These are phyloP conservation scores for Pogona vitticeps DNA, from an alignment of 2,113 vertebrate genomes.

Conservation along the genomic window DNA sequence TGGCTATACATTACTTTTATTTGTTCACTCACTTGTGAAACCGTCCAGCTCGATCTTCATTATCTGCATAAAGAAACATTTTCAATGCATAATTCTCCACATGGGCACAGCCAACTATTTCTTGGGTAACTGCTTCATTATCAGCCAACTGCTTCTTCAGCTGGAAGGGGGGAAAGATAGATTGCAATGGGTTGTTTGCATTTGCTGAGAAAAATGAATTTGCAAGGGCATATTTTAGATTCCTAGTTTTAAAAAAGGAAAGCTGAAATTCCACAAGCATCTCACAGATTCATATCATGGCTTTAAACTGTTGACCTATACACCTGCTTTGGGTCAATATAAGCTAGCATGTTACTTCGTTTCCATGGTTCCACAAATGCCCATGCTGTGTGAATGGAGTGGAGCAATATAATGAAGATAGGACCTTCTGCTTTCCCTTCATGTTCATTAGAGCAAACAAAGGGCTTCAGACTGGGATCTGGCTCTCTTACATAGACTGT, in stretches of 20 bases:
- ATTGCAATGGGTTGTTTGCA: constrained; percentile 22
- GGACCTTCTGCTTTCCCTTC: background rate
- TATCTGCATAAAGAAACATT: constrained; percentile 98
- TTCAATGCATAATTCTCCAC: constrained; percentile 98
- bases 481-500: background rate
- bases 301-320: background rate
- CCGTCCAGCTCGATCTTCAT: constrained; percentile 89
- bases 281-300: background rate
- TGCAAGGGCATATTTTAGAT: background rate
- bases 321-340: background rate
- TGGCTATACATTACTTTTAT: background rate
- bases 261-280: background rate
- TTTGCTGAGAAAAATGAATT: constrained; percentile 23
- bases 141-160: constrained; percentile 94
- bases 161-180: constrained; percentile 73
- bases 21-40: constrained; percentile 93
- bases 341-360: background rate
- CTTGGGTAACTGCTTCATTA: constrained; percentile 93
- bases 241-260: background rate
- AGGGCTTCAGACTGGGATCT: background rate
- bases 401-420: background rate
- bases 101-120: constrained; percentile 95
- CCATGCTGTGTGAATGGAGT: background rate
- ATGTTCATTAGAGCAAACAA: background rate
- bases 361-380: background rate